Evolutionary conservation across 2,888 invertebrate genomes (phyloP), one percentile per base, ranked within the genome.

Genomic region (Scotopteryx bipunctaria): DNA sequence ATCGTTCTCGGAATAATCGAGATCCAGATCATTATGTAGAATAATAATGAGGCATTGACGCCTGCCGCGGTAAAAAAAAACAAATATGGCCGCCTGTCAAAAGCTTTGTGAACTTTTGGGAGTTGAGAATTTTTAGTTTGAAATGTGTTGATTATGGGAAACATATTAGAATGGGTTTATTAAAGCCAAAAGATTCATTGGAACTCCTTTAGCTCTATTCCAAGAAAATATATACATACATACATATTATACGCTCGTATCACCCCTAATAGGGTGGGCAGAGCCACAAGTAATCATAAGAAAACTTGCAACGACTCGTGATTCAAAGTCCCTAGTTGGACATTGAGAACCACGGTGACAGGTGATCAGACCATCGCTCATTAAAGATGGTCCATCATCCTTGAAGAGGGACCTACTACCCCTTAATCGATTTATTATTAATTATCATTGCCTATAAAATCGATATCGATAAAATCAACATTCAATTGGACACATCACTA

Each of bases 31-130:
- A 82, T 82, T 83, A 82, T 81, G 69, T 74, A 70, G 81, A 77
- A 82, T 83, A 82, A 83, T 83, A 83, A 83, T 78, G 80, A 84
- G 79, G 69, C 55, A 79, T 81, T 80, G 80, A 81, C 78, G 78
- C 72, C 67, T 65, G 69, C 61, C 67, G 63, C 55, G 48, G 55
- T 50, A 61, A 63, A 61, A 27, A 61, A 43, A 25, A 61, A 65
- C 63, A 69, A 61, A 66, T 56, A 71, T 68, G 68, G 71, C 73
- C 66, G 67, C 63, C 55, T 66, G 73, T 73, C 75, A 73, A 71
- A 71, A 55, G 48, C 45, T 40, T 43, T 29, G 47, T 52, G 21
- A 32, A 42, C 19, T 15, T 40, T 29, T 40, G 35, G 33, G 35
- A 25, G 9, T 29, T 13, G 6, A 27, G 59, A 21, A 37, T 47